Evolutionary conservation across 53 echinoderm and acorn worm species (phyloP), one percentile per base, ranked within the genome.

Genomic region (Astropecten irregularis): DNA sequence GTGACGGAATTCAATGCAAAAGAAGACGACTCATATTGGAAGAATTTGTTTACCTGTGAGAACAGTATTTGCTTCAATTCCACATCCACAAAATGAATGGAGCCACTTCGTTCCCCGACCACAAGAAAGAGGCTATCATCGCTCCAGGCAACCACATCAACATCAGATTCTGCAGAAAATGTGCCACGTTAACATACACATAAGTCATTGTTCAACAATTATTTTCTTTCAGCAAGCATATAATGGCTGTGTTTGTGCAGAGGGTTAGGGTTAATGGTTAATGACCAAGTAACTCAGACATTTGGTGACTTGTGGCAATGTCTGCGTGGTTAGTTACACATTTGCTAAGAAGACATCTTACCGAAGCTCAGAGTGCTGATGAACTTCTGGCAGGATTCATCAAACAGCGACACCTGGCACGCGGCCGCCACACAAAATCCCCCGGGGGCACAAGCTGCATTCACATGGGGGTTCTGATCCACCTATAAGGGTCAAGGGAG

Each of bases 1-100:
- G n/a, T n/a, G n/a, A n/a, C n/a, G n/a, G n/a, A n/a, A n/a, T n/a
- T n/a, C n/a, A n/a, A n/a, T n/a, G n/a, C n/a, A n/a, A n/a, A n/a
- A n/a, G n/a, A n/a, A n/a, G n/a, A n/a, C n/a, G n/a, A n/a, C n/a
- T n/a, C n/a, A n/a, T n/a, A n/a, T n/a, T n/a, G n/a, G n/a, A n/a
- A n/a, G n/a, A n/a, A n/a, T n/a, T n/a, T n/a, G 5, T 67, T 21
- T 63, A 95, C 95, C 91, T 95, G 86, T 81, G 95, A 90, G 59
- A 90, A 91, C 9, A 95, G 62, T 19, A 77, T 86, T 21, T 68
- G 68, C 18, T 88, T 83, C 27, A 92, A 36, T 30, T 71, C 83
- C 13, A 76, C 81, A 77, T 93, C 83, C 18, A 90, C 89, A 83
- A 95, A 85, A 73, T 93, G 93, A 19, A 95, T 76, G 20, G 81